These are phyloP conservation scores for Noctua fimbriata DNA, from an alignment of 2,888 invertebrate genomes.

Conservation along the genomic window DNA sequence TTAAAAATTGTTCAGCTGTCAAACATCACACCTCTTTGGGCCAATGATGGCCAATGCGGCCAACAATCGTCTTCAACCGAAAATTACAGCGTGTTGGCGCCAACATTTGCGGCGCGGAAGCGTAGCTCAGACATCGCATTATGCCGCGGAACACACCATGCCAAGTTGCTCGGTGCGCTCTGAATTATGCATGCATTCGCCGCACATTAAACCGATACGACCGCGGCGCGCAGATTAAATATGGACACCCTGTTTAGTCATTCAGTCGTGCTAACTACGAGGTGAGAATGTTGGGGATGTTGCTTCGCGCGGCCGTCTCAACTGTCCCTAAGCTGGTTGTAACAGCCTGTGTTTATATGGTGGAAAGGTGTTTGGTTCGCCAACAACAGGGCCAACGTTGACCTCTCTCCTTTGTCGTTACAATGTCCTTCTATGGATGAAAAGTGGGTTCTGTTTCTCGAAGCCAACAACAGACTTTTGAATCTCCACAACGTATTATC, in stretches of 20 bases:
- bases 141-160: constrained; percentile 72
- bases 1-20: constrained; percentile 46
- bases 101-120: constrained; percentile 62
- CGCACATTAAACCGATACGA: constrained; percentile 81
- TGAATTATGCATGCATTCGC: constrained; percentile 82
- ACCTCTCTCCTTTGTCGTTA: constrained; percentile 5
- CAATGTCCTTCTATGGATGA: not conserved
- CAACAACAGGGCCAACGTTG: constrained; percentile 25
- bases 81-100: constrained; percentile 56
- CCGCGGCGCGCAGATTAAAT: constrained; percentile 80
- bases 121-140: constrained; percentile 71
- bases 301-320: constrained; percentile 36
- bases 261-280: constrained; percentile 78
- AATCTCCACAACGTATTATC: not conserved
- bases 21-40: constrained; percentile 39
- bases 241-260: constrained; percentile 83
- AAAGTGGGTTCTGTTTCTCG: not conserved
- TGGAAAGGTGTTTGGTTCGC: not conserved
- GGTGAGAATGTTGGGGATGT: constrained; percentile 71
- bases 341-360: constrained; percentile 28
- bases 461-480: not conserved
- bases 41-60: constrained; percentile 45
- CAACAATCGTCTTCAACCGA: constrained; percentile 35
- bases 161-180: constrained; percentile 70
- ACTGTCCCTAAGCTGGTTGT: constrained; percentile 26